A percentile compares a stretch with the other conserved stretches of the same genome.
These are phyloP conservation scores for Chelonus insularis DNA, from an alignment of 1,140 invertebrate species.

Conservation along the genomic window DNA sequence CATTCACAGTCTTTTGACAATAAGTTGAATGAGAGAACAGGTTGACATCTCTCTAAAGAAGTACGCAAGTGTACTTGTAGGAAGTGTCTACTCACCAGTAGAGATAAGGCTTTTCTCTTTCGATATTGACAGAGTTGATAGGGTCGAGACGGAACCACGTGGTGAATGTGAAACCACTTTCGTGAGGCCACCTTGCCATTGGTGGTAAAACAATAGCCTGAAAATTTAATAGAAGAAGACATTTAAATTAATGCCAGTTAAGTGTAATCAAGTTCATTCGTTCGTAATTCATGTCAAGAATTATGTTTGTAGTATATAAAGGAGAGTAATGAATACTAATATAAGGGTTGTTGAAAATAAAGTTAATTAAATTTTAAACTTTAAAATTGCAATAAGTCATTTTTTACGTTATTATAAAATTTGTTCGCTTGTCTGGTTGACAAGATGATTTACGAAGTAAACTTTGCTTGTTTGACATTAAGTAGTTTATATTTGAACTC, in stretches of 20 bases:
- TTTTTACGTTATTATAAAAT: too few relatives aligned
- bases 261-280: too few relatives aligned
- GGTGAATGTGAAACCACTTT: slow-evolving; percentile 98
- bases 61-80: slow-evolving; percentile 31
- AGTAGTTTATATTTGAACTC: slow-evolving; percentile 16
- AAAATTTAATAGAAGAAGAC: slow-evolving; percentile 30
- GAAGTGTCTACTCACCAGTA: slow-evolving; percentile 79
- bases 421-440: too few relatives aligned
- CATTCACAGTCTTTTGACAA: background rate
- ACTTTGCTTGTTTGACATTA: background rate
- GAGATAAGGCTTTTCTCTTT: slow-evolving; percentile 96
- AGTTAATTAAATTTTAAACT: too few relatives aligned
- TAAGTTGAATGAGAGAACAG: background rate
- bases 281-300: too few relatives aligned
- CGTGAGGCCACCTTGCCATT: slow-evolving; percentile 95
- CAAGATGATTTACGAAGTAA: too few relatives aligned
- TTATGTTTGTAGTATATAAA: too few relatives aligned
- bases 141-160: slow-evolving; percentile 99
- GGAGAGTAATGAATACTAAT: too few relatives aligned
- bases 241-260: background rate
- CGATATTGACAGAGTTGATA: slow-evolving; percentile 97
- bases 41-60: slow-evolving; percentile 5
- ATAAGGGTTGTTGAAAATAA: too few relatives aligned
- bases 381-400: too few relatives aligned
- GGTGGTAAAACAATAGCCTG: slow-evolving; percentile 96